A percentile compares a stretch with the other conserved stretches of the same genome.
These are phyloP conservation scores for Balaeniceps rex DNA, from an alignment of 2,113 vertebrate species.

Conservation along the genomic window DNA sequence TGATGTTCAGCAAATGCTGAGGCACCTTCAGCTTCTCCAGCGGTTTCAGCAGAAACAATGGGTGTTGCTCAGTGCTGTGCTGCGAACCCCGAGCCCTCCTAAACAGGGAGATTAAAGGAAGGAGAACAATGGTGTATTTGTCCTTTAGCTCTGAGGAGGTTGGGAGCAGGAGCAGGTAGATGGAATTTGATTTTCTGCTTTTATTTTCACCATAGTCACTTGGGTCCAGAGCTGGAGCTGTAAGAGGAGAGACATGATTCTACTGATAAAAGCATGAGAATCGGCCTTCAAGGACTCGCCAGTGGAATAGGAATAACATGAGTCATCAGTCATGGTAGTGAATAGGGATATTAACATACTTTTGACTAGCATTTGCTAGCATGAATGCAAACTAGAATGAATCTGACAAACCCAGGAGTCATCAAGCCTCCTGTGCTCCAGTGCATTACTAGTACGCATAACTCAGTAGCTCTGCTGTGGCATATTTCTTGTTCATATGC, in stretches of 20 bases:
- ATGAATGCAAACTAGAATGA: background rate
- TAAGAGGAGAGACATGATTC: background rate
- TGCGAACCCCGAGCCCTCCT: background rate
- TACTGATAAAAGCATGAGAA: background rate
- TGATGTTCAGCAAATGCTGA: background rate
- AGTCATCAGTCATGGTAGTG: slow-evolving; percentile 29
- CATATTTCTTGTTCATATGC: background rate
- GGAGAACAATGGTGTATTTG: background rate
- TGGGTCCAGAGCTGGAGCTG: background rate
- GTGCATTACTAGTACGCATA: background rate
- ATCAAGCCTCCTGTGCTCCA: background rate
- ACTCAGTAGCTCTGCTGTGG: background rate
- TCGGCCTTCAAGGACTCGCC: slow-evolving; percentile 16
- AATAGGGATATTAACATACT: background rate
- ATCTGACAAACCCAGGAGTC: background rate
- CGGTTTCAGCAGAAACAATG: background rate
- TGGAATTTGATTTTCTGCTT: background rate
- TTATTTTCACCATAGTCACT: background rate
- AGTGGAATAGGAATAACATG: background rate
- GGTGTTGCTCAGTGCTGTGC: background rate
- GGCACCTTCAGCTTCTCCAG: background rate
- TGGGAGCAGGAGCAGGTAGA: background rate
- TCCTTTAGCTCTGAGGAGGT: background rate
- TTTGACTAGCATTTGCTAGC: background rate
- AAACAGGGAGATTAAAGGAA: background rate